Base-by-base conservation (phyloP, 2,113 vertebrate genomes). In the Platysternon megacephalum region DNA sequence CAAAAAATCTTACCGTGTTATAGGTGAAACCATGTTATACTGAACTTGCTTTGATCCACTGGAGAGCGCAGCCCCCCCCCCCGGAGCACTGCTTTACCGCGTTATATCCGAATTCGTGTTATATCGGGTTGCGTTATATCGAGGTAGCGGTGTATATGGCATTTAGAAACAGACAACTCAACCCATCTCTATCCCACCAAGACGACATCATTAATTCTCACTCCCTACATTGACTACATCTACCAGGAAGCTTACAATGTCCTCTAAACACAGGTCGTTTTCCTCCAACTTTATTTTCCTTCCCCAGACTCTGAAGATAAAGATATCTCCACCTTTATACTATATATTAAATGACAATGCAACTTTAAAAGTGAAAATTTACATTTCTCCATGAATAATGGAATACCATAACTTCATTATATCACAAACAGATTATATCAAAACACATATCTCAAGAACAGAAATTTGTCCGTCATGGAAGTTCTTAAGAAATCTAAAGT, bases 401-500 rank as follows among this genome's bases (percentile, higher is more conserved):
- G 91, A 86, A 42, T 86, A 79, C 13, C 4, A 0, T 21, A 85
- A 85, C 53, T 42, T 39, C 52, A 72, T 6, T 94, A 39, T 52
- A n/a, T 79, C 55, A 61, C 7, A 76, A 28, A 80, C 14, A 88
- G 49, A 91, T 10, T 29, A 86, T 1, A 88, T 65, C 56, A 89
- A 86, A 52, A 65, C 12, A 52, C 24, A 42, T 52, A 94, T 97
- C 87, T 88, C 39, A 93, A 55, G 14, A 91, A 86, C 52, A 12
- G 81, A 89, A 44, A 96, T 86, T 12, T 86, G 91, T 42, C 89
- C 82, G 85, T 91, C 94, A 53, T 79, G n/a, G 29, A 86, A 91
- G 74, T 96, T 86, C 81, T 88, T 96, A 95, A 97, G 85, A 97
- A 80, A 79, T 87, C 44, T 93, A 42, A 97, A 90, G 48, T 95